Conservation (phyloP, 2,888 invertebrate species). For the Ferrisia virgata region DNA sequence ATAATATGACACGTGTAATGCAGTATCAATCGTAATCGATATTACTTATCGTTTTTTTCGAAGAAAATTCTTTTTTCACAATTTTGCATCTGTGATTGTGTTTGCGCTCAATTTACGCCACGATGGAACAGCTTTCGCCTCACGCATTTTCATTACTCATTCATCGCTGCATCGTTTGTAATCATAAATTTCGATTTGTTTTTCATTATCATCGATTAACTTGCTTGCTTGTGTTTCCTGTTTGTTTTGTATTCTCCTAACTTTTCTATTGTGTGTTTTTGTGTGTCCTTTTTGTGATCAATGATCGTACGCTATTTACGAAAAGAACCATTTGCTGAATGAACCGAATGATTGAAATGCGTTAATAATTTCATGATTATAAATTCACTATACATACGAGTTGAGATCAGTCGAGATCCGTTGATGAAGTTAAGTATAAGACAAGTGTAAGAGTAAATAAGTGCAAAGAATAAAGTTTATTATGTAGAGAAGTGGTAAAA, state of each 20-base stretch:
- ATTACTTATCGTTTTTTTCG: too few species aligned
- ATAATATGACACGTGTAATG: too few species aligned
- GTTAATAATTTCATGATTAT: neutral
- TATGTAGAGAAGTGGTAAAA: too few species aligned
- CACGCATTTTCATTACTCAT: conserved; percentile 3
- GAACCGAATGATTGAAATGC: neutral
- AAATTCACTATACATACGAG: too few species aligned
- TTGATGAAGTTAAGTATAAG: too few species aligned
- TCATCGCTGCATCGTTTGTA: conserved; percentile 7
- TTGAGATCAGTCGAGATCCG: too few species aligned
- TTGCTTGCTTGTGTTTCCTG: neutral
- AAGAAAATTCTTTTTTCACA: neutral
- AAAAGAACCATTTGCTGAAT: neutral
- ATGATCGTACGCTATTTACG: neutral
- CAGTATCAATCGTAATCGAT: too few species aligned
- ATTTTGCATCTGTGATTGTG: neutral
- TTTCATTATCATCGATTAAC: neutral
- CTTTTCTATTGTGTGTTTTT: neutral
- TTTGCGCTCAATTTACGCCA: conserved; percentile 1
- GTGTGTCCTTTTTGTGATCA: neutral
- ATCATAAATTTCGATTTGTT: neutral
- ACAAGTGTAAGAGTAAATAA: too few species aligned
- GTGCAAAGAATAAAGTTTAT: too few species aligned
- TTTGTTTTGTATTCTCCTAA: neutral
- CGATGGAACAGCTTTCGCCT: neutral